phyloP scores from a whole-genome alignment of 2,113 vertebrate genomes.

The Indicator maculatus region DNA sequence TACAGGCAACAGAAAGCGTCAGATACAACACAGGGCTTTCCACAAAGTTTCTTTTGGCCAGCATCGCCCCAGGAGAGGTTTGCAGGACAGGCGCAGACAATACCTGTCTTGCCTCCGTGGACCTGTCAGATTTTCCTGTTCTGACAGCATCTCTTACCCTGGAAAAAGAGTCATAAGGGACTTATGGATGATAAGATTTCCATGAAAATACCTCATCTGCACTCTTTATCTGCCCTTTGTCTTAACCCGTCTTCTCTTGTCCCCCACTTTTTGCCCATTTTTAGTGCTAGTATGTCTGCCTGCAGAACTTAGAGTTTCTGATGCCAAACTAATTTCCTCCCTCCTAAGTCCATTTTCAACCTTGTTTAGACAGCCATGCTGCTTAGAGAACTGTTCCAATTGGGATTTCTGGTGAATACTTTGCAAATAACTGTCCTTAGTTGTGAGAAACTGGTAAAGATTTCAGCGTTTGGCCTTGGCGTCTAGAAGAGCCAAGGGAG shows the following conservation, averaged over 20 bases:
- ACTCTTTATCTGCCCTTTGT: neutral
- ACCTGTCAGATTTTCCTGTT: neutral
- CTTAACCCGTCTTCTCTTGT: neutral
- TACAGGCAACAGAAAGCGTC: neutral
- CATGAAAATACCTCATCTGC: neutral
- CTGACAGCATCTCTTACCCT: neutral
- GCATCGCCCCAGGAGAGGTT: accelerated
- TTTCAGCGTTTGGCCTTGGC: neutral
- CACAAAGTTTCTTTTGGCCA: neutral
- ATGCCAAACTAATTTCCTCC: constrained; percentile 26
- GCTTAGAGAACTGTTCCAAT: neutral
- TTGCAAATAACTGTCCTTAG: neutral
- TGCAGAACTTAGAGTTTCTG: neutral
- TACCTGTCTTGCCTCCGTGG: neutral
- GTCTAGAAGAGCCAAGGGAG: neutral
- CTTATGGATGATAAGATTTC: neutral
- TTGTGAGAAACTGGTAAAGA: constrained; percentile 7
- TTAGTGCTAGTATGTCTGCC: neutral
- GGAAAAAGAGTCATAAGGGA: neutral
- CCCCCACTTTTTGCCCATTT: neutral
- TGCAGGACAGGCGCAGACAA: neutral
- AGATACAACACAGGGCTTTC: accelerated
- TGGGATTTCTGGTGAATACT: neutral
- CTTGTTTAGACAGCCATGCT: constrained; percentile 37
- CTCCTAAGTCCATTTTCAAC: constrained; percentile 35